Evolutionary conservation across 2,888 invertebrate species (phyloP).

Genomic region (Rhagonycha fulva): DNA sequence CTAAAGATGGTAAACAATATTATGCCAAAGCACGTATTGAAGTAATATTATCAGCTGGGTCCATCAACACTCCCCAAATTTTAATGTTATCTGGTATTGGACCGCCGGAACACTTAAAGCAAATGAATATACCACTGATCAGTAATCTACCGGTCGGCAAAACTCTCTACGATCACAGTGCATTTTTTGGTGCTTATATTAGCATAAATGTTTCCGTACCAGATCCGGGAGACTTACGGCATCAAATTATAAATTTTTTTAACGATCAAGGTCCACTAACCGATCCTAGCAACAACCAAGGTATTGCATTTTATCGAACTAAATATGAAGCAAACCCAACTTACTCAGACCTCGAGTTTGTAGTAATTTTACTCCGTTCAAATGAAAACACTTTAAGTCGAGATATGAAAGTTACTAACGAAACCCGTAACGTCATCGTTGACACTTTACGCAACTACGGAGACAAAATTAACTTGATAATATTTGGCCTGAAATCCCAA

Average conservation of each 20-base stretch:
- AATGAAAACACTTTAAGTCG: conserved; percentile 50
- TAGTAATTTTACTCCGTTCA: conserved; percentile 12
- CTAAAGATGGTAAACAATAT: conserved; percentile 53
- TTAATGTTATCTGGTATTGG: conserved; percentile 45
- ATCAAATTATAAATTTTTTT: conserved; percentile 32
- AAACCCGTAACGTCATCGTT: conserved; percentile 34
- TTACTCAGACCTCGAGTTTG: conserved; percentile 41
- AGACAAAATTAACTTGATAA: no score
- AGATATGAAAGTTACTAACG: conserved; percentile 25
- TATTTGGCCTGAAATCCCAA: no score
- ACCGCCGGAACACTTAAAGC: conserved; percentile 34
- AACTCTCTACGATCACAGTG: conserved; percentile 68
- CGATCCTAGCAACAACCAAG: conserved; percentile 35
- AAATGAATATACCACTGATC: conserved; percentile 34
- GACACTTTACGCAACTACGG: no score
- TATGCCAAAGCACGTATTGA: conserved; percentile 64
- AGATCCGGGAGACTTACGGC: neutral
- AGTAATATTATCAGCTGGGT: conserved; percentile 76
- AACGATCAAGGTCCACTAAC: conserved; percentile 34
- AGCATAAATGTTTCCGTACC: conserved; percentile 24
- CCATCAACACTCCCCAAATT: conserved; percentile 62
- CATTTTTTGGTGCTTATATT: conserved; percentile 71
- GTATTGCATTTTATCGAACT: conserved; percentile 32
- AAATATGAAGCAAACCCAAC: conserved; percentile 30
- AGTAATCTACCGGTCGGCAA: conserved; percentile 37